Evolutionary conservation across 2,888 invertebrate genomes (phyloP), one percentile per base, ranked within the genome.

Genomic region (Tortrix viridana): DNA sequence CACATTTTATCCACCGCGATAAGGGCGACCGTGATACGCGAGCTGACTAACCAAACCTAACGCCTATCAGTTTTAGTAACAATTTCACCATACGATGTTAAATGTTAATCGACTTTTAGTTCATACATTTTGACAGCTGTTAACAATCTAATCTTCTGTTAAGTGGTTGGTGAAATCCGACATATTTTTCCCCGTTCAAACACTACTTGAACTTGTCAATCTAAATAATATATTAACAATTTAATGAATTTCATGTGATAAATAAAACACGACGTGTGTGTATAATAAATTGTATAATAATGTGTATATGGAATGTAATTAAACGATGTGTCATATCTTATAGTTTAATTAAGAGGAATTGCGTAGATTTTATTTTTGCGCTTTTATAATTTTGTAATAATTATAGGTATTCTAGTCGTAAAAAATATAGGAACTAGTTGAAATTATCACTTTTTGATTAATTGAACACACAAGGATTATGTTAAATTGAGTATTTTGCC

Each of bases 171-270:
- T n/a, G n/a, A n/a, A n/a, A n/a, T n/a, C n/a, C n/a, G n/a, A 7
- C 9, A 9, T 7, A 7, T 26, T 7, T 7, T 26, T 26, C 14
- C n/a, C 1, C 16, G 18, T 14, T 49, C 1, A 18, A 6, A 37
- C 5, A 18, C 7, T 4, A 23, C 18, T 50, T 50, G 37, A 19
- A 50, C 49, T 56, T 48, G 43, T 61, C 20, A 55, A 44, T 32
- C 2, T 12, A 12, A 46, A n/a, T 43, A 37, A 6, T 48, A 50
- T 16, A 16, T 54, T 54, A 54, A 20, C n/a, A 52, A 3, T 9
- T n/a, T n/a, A n/a, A n/a, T n/a, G n/a, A 47, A 60, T 80, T 78
- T 80, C 80, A 78, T 88, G 88, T 88, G 88, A 88, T 87, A 88
- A 84, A 79, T 81, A 81, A 74, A 74, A 73, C 83, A 83, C 80